Evolutionary conservation across 2,797 vertebrate species (phyloP).

Genomic region (Leuciscus waleckii): DNA sequence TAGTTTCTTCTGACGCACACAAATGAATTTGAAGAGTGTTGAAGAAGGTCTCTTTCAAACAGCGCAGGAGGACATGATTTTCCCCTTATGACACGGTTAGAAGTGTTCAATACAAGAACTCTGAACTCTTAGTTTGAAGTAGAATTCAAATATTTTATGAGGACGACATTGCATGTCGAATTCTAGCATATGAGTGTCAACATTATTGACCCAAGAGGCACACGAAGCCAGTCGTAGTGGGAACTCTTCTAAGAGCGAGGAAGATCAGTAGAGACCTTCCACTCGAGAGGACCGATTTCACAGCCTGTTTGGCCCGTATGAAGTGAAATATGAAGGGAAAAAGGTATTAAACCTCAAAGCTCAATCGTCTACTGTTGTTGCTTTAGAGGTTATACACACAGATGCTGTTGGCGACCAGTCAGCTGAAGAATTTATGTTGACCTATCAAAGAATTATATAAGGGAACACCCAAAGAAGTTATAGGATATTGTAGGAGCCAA

Average conservation of each 20-base stretch:
- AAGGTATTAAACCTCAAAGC: too few relatives aligned
- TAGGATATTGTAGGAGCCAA: too few relatives aligned
- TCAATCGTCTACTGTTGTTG: too few relatives aligned
- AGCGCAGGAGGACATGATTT: not conserved
- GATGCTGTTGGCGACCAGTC: too few relatives aligned
- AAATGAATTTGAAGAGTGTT: not conserved
- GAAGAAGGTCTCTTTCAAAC: not conserved
- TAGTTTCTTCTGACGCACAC: not conserved
- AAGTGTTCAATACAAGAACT: not conserved
- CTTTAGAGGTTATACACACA: too few relatives aligned
- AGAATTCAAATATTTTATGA: not conserved
- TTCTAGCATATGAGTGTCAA: too few relatives aligned
- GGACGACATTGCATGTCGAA: too few relatives aligned
- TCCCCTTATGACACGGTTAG: not conserved
- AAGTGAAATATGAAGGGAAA: not conserved
- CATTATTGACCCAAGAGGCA: too few relatives aligned
- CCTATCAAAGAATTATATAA: too few relatives aligned
- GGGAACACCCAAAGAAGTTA: too few relatives aligned
- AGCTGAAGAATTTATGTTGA: too few relatives aligned
- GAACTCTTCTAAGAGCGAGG: not conserved
- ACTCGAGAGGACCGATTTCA: not conserved
- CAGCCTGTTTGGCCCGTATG: not conserved
- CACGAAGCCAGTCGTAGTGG: not conserved
- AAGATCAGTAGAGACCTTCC: not conserved
- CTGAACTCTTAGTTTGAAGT: not conserved